Evolutionary conservation across 2,888 invertebrate genomes (phyloP), one percentile per base, ranked within the genome.

Genomic region (Epinotia demarniana): DNA sequence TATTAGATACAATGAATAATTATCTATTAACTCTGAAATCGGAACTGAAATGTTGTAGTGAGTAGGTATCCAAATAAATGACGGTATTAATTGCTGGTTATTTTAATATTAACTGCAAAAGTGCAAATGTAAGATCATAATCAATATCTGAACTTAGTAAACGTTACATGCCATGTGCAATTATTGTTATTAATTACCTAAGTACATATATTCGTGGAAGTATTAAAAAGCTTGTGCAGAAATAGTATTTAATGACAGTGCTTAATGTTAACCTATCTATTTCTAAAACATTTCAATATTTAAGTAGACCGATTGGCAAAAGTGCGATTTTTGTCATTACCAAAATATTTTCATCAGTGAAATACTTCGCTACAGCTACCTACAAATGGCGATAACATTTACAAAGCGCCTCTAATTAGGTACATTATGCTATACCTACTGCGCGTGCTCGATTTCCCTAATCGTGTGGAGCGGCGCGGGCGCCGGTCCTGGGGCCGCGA

Each of bases 401-500:
- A 60, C 70, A 71, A 61, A 72, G 71, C 66, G 71, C 61, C 67
- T 75, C 75, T 75, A 72, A 75, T 75, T 75, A n/a, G n/a, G n/a
- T n/a, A 75, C 72, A 75, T 58, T 67, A 67, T 72, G 71, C 27
- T 75, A 67, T 62, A 71, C 43, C 73, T 62, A 71, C 43, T 76
- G 53, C 58, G 69, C 73, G 76, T 73, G 75, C 80, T 84, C 81
- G 87, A 89, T 90, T 90, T 90, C 87, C 90, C 90, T 89, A 89
- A 90, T 89, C 87, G 86, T 85, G 83, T 80, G 80, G 84, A 82
- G 80, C 82, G 79, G 84, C 81, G 82, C 83, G 83, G 82, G 85
- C 85, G 87, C 82, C 82, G 85, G 81, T 87, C 87, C 85, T 83
- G 92, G 88, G 92, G 93, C 92, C 92, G 87, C 89, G 78, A 86